Percentiles rank a stretch among this genome's conserved stretches.
Conservation (phyloP, 2,113 vertebrate species). For the Rhadina sibilatrix region DNA sequence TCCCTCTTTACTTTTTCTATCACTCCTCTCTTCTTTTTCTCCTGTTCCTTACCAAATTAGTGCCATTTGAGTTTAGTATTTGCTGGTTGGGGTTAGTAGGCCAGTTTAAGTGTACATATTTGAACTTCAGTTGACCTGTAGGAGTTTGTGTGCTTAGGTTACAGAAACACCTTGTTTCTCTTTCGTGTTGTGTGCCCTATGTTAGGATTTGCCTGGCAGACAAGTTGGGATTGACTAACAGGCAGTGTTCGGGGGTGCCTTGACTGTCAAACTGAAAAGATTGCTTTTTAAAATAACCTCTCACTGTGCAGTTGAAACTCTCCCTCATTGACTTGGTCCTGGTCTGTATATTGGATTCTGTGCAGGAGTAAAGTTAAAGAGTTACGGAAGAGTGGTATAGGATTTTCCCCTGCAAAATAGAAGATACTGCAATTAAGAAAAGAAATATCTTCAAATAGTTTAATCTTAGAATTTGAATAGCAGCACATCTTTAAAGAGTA, state of each 20-base stretch:
- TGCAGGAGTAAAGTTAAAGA: background rate
- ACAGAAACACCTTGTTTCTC: background rate
- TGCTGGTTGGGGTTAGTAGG: background rate
- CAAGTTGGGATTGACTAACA: background rate
- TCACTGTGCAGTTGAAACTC: background rate
- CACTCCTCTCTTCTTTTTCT: background rate
- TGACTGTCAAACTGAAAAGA: background rate
- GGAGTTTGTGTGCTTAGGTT: background rate
- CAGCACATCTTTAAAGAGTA: background rate
- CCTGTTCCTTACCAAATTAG: background rate
- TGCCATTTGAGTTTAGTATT: background rate
- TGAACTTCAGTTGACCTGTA: background rate
- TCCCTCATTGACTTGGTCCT: background rate
- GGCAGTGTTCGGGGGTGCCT: background rate
- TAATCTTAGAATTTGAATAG: background rate
- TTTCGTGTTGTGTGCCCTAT: accelerated
- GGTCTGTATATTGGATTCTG: background rate
- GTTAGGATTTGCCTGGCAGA: background rate
- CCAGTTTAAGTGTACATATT: background rate
- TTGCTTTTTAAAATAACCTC: background rate
- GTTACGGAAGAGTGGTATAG: background rate
- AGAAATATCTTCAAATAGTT: background rate
- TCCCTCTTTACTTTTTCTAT: background rate
- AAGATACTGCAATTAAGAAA: background rate
- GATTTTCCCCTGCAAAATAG: background rate